Base-by-base conservation (phyloP, 1,140 invertebrate genomes). In the Penaeus vannamei region DNA sequence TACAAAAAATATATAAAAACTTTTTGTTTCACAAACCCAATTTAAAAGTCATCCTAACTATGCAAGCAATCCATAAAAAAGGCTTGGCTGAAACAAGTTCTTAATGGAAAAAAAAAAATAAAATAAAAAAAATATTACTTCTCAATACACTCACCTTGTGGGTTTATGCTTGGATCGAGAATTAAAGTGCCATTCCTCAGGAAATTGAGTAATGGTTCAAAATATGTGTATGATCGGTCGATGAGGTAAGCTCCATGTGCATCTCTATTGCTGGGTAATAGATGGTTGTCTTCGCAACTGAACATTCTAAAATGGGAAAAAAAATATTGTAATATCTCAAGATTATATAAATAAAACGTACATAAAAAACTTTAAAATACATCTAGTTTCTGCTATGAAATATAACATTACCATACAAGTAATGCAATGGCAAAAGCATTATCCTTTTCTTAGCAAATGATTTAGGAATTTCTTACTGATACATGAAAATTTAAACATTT, bases 131-230 rank as follows among this genome's bases (percentile, higher is more conserved):
- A 79, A 8, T 53, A 53, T 14, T 14, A 53, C 8, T 17, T 53
- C 17, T 53, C 32, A 60, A 19, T n/a, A 22, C 60, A 90, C 90
- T 90, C 93, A 94, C 98, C 98, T 94, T 96, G 96, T 87, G 97
- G 95, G 93, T 98, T 98, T 23, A 99, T 94, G 93, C 97, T 95
- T 83, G 95, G 95, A 94, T 99, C 97, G 79, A 99, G 95, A 91
- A 99, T 96, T 20, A 99, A 94, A 93, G 98, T 95, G 2, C 98
- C 98, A 94, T 98, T 98, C 87, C 99, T 95, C 80, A 99, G 94
- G 93, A 99, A 99, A 94, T 99, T 99, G 62, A 99, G 94, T 66
- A 99, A 96, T n/a, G 98, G 98, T 92, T 98, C 97, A 94, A 99
- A 99, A 93, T 99, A 99, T n/a, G 95, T 95, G 0, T 98, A 97